These are phyloP conservation scores for Tipula unca DNA, from an alignment of 2,888 invertebrate species.

Conservation along the genomic window DNA sequence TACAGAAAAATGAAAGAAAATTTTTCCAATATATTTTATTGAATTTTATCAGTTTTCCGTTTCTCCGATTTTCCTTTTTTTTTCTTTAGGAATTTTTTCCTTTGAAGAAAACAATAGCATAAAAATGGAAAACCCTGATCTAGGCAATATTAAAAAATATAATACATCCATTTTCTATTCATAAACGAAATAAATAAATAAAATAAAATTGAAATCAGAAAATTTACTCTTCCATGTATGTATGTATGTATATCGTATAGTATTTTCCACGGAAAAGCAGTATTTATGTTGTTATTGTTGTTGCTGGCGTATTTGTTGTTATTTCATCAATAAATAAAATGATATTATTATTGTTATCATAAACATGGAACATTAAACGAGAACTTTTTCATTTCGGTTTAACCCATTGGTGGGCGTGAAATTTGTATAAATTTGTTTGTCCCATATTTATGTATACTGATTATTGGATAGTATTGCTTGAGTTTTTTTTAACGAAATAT, in stretches of 20 bases:
- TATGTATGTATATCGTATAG: neutral
- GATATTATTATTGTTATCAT: constrained; percentile 8
- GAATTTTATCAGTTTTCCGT: constrained; percentile 8
- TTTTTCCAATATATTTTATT: neutral
- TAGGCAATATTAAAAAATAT: neutral
- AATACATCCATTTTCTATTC: neutral
- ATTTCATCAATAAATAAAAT: constrained; percentile 8
- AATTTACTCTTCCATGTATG: neutral
- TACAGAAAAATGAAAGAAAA: neutral
- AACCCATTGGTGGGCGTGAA: neutral
- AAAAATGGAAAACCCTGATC: neutral
- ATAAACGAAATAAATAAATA: neutral
- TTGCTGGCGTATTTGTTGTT: neutral
- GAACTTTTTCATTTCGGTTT: neutral
- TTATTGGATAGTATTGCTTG: too few species aligned
- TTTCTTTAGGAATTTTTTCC: neutral
- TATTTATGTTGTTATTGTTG: neutral
- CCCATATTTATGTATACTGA: too few species aligned
- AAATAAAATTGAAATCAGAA: neutral
- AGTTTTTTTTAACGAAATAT: too few species aligned
- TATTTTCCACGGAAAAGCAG: neutral
- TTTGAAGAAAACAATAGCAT: neutral
- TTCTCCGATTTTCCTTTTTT: neutral
- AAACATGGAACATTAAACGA: neutral
- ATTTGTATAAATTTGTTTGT: neutral